Percentiles rank a stretch among this genome's conserved stretches.
Conservation (phyloP, 2,888 invertebrate species). For the Phania funesta region DNA sequence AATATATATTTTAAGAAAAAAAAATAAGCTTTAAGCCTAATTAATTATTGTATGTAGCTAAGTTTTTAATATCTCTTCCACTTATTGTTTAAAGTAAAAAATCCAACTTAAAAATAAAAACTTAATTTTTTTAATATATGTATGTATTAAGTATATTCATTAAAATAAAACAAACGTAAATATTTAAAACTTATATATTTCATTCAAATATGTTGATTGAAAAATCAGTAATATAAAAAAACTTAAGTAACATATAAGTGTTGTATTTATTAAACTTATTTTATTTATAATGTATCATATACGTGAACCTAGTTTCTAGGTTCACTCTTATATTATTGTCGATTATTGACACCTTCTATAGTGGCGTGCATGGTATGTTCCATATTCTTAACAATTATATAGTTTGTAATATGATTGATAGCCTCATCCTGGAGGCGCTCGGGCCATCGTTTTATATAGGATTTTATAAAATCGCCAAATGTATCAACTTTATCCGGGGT, state of each 20-base stretch:
- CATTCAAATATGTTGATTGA: neutral
- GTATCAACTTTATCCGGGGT: constrained; percentile 79
- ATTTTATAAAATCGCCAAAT: constrained; percentile 78
- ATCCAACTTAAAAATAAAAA: constrained; percentile 23
- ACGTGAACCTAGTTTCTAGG: constrained; percentile 67
- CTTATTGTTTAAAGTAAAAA: constrained; percentile 14
- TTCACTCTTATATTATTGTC: constrained; percentile 79
- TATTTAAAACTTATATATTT: constrained; percentile 6
- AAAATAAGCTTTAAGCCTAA: constrained; percentile 58
- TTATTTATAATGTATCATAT: constrained; percentile 27
- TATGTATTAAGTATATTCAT: neutral
- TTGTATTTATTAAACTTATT: constrained; percentile 32
- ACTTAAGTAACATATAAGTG: constrained; percentile 64
- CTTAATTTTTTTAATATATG: too few relatives aligned
- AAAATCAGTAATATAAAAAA: constrained; percentile 20
- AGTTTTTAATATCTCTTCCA: constrained; percentile 9
- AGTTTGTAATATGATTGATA: constrained; percentile 79
- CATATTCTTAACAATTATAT: constrained; percentile 79
- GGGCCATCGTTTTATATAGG: constrained; percentile 79
- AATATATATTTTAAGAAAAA: constrained; percentile 24
- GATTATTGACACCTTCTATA: constrained; percentile 77
- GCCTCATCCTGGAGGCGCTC: constrained; percentile 79
- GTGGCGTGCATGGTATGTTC: constrained; percentile 77
- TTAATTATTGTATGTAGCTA: constrained; percentile 35
- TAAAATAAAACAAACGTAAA: constrained; percentile 29